These are phyloP conservation scores for Ophion obscuratus DNA, from an alignment of 2,888 invertebrate species.

Conservation along the genomic window DNA sequence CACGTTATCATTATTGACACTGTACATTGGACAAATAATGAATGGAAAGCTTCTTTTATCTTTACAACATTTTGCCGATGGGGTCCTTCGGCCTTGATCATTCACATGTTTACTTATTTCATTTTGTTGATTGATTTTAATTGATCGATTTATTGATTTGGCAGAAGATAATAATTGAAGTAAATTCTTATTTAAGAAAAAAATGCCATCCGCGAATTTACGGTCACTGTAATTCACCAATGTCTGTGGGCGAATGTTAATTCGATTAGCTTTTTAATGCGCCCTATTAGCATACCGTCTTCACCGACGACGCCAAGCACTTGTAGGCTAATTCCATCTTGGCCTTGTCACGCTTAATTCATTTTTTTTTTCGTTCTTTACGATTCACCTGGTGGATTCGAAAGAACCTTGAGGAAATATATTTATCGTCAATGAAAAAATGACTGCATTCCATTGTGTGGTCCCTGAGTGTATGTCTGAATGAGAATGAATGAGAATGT, in stretches of 20 bases:
- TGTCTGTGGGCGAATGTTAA: slow-evolving; percentile 21
- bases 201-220: not conserved
- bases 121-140: not conserved
- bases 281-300: slow-evolving; percentile 14
- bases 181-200: not conserved
- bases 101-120: not conserved
- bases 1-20: not conserved
- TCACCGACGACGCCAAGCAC: slow-evolving; percentile 12
- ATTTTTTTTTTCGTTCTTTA: slow-evolving; percentile 7
- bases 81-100: not conserved
- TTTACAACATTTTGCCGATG: no score
- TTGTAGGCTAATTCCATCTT: slow-evolving; percentile 42
- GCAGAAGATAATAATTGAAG: not conserved
- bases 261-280: slow-evolving; percentile 19
- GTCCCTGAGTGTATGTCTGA: no score
- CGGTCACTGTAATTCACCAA: not conserved
- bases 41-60: no score
- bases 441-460: not conserved
- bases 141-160: not conserved
- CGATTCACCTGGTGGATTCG: not conserved
- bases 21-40: no score
- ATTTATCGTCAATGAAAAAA: not conserved
- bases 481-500: no score
- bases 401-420: not conserved
- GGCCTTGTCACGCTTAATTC: slow-evolving; percentile 38